These are phyloP conservation scores for Leuciscus waleckii DNA, from an alignment of 2,797 vertebrate genomes.

Conservation along the genomic window DNA sequence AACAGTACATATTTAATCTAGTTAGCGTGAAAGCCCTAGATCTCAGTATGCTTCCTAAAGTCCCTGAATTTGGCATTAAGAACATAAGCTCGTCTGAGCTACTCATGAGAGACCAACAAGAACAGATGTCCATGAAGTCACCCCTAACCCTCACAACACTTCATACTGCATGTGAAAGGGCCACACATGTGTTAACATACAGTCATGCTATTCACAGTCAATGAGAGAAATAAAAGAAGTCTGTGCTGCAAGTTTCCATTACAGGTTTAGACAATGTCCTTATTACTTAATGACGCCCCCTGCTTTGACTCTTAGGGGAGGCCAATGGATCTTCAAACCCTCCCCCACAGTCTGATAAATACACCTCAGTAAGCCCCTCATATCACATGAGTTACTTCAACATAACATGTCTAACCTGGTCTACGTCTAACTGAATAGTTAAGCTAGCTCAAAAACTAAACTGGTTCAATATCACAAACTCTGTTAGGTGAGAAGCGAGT, in stretches of 20 bases:
- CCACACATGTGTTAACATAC: neutral
- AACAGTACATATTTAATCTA: neutral
- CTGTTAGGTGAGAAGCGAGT: constrained; percentile 64
- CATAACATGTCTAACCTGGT: neutral
- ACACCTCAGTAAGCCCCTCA: constrained; percentile 20
- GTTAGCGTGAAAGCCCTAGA: neutral
- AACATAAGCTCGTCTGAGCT: constrained; percentile 75
- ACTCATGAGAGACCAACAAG: constrained; percentile 37
- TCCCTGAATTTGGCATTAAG: constrained; percentile 29
- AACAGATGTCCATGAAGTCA: constrained; percentile 73
- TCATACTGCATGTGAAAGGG: neutral
- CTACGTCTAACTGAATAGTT: constrained; percentile 10
- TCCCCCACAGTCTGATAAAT: constrained; percentile 31
- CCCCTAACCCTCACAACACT: constrained; percentile 33
- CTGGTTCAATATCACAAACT: neutral
- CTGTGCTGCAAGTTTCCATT: neutral
- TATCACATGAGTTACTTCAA: neutral
- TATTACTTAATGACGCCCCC: constrained; percentile 32
- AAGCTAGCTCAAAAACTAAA: neutral
- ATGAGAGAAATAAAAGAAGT: neutral
- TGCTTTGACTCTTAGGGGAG: constrained; percentile 37
- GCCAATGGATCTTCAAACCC: constrained; percentile 5
- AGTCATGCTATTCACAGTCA: constrained; percentile 9
- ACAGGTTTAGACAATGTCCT: constrained; percentile 31
- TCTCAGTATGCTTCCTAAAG: constrained; percentile 18